Base-by-base conservation (phyloP, 2,888 invertebrate species). In the Clusia tigrina region DNA sequence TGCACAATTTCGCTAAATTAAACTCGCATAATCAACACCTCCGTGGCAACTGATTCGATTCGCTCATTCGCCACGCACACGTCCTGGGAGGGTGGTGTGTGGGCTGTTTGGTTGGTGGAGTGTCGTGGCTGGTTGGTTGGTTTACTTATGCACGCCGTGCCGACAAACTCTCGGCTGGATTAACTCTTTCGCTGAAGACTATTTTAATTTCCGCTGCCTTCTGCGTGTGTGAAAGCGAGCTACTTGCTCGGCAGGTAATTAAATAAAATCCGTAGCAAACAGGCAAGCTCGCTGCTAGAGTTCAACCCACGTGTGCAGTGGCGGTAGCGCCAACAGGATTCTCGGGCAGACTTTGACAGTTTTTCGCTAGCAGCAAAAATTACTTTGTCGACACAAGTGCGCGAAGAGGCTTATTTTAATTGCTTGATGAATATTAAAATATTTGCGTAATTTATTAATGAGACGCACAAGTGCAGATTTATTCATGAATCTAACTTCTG, bases 351-450 rank as follows among this genome's bases (percentile, higher is more conserved):
- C 48, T 66, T 67, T 67, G 23, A 58, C 64, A 55, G 42, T 58
- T 64, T 58, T 17, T 23, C 25, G 46, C 23, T 42, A 12, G 12
- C 25, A 25, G 46, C 26, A n/a, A 48, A 48, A 48, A 48, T 48
- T 48, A 48, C 48, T 48, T 48, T 20, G 26, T 25, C 53, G 53
- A 26, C 53, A 53, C 25, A 25, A 18, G 53, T 15, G 22, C 24
- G 61, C 60, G 58, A 52, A 66, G 64, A 64, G 67, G 77, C 76
- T 76, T 77, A 77, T 71, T 74, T 76, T 78, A 78, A 78, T 79
- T 78, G 79, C 74, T 74, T 79, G 78, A 77, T 79, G 78, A 78
- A 79, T 79, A 79, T 79, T 79, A 77, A 74, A 79, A 77, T 77
- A 78, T 75, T 77, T 74, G 73, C 72, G 64, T 68, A 79, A 79